phyloP scores from a whole-genome alignment of 2,797 vertebrate genomes.

The Gambelia wislizenii region DNA sequence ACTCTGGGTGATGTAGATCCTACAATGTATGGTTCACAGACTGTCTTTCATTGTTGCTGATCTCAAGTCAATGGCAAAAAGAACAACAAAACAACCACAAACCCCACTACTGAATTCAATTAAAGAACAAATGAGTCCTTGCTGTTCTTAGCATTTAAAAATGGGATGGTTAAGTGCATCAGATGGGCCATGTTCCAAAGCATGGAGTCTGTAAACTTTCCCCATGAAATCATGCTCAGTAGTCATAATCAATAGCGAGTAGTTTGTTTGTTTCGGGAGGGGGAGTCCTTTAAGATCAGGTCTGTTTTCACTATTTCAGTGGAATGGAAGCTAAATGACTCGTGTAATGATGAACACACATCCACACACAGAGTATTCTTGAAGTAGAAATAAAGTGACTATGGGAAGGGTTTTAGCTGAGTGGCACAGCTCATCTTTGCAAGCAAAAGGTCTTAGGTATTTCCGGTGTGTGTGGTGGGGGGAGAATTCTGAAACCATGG shows the following conservation, averaged over 20 bases:
- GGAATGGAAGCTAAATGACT: constrained; percentile 12
- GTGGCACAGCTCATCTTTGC: background rate
- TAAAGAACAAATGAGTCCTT: constrained; percentile 38
- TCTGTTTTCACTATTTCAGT: background rate
- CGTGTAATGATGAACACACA: background rate
- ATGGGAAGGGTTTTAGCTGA: background rate
- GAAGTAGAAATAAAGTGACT: constrained; percentile 5
- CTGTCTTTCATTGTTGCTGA: constrained; percentile 3
- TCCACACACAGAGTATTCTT: background rate
- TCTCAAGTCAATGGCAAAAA: constrained; percentile 30
- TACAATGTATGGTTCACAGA: background rate
- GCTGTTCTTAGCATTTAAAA: constrained; percentile 1
- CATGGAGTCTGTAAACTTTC: background rate
- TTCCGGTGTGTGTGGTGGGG: background rate
- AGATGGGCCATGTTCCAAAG: background rate
- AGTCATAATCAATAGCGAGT: constrained; percentile 18
- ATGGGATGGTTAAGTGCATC: background rate
- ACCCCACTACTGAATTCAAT: constrained; percentile 21
- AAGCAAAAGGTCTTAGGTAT: background rate
- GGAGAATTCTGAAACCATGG: background rate
- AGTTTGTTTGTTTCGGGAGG: background rate
- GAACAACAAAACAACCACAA: background rate
- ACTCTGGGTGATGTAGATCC: background rate
- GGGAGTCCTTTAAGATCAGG: constrained; percentile 20
- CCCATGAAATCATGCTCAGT: background rate